Evolutionary conservation across 2,113 vertebrate genomes (phyloP).

Genomic region (Sinocyclocheilus grahami): DNA sequence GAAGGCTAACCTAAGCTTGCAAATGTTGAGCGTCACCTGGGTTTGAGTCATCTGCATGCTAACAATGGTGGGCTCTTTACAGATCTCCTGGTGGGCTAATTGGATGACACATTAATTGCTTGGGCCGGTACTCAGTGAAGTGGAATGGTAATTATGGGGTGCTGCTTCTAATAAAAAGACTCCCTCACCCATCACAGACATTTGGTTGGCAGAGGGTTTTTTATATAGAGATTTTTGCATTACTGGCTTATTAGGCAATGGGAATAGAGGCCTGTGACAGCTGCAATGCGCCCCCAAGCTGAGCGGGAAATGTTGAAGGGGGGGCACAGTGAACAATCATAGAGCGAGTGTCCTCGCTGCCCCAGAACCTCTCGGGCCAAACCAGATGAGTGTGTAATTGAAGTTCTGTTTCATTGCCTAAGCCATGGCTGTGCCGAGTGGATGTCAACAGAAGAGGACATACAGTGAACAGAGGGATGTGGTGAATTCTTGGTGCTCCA

Average conservation of each 20-base stretch:
- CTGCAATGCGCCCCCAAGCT: constrained; percentile 14
- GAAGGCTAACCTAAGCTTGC: background rate
- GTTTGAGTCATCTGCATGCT: constrained; percentile 11
- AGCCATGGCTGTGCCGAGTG: background rate
- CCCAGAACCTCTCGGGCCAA: background rate
- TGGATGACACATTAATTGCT: constrained; percentile 44
- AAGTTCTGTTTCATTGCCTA: constrained; percentile 7
- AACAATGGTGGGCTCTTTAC: constrained; percentile 8
- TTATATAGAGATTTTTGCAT: constrained; percentile 19
- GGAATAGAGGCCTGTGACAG: constrained; percentile 23
- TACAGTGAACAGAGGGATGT: background rate
- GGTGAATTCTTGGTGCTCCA: constrained; percentile 9
- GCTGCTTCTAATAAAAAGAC: constrained; percentile 43
- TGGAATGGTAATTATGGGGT: constrained; percentile 44
- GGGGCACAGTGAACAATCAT: background rate
- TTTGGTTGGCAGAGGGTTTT: constrained; percentile 19
- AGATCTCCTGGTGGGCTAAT: constrained; percentile 28
- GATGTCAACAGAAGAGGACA: constrained; percentile 15
- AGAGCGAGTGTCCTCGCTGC: background rate
- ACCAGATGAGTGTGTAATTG: constrained; percentile 10
- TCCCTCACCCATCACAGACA: constrained; percentile 11
- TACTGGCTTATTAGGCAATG: constrained; percentile 42
- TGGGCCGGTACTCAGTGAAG: constrained; percentile 35
- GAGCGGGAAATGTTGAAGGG: background rate
- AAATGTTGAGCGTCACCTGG: constrained; percentile 5